phyloP scores from a whole-genome alignment of 2,797 vertebrate genomes.

The Tapirus indicus region DNA sequence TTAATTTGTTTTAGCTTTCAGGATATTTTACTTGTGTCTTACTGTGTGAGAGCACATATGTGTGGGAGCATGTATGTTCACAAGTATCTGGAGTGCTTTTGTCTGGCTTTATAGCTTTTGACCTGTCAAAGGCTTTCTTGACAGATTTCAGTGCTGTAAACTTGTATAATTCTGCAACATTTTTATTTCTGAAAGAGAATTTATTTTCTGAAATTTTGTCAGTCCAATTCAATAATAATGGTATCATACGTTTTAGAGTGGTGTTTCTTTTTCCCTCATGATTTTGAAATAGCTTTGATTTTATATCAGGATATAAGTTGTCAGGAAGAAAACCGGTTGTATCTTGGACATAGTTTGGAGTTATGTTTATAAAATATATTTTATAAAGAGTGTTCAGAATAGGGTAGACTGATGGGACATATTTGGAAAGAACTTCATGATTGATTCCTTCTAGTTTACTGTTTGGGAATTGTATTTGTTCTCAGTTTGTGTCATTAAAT shows the following conservation, averaged over 20 bases:
- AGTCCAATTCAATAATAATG: neutral
- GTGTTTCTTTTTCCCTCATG: neutral
- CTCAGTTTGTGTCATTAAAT: neutral
- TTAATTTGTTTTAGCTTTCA: neutral
- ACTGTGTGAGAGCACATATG: neutral
- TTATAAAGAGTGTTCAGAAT: neutral
- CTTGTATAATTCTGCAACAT: neutral
- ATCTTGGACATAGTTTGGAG: neutral
- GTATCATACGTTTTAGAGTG: neutral
- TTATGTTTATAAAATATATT: neutral
- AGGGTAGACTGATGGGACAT: neutral
- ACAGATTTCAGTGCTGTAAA: neutral
- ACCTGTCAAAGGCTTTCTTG: neutral
- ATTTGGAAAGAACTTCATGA: neutral
- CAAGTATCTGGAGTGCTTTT: neutral
- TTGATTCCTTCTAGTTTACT: neutral
- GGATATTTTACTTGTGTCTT: neutral
- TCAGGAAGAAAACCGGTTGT: neutral
- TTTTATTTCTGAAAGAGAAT: slow-evolving; percentile 23
- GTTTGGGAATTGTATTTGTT: neutral
- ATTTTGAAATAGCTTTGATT: slow-evolving; percentile 33
- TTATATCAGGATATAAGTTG: neutral
- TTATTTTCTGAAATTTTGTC: slow-evolving; percentile 18
- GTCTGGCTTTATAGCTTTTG: neutral
- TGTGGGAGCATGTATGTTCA: neutral